Conservation (phyloP, 2,113 vertebrate species). For the Micronycteris hirsuta region DNA sequence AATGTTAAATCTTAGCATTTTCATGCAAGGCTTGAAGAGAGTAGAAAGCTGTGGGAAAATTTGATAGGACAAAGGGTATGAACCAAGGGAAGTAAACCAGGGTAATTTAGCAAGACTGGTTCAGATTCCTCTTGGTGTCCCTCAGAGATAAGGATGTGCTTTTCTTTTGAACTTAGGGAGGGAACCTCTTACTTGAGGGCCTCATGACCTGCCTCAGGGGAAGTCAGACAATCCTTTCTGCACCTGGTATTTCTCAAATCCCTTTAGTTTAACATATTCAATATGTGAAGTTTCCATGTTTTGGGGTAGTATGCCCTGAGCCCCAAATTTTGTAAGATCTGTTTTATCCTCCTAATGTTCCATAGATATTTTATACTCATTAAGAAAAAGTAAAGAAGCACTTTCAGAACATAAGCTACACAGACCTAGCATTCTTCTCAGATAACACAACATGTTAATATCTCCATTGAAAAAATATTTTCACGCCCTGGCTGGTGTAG, state of each 20-base stretch:
- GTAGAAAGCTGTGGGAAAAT: background rate
- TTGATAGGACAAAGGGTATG: background rate
- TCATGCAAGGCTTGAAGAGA: background rate
- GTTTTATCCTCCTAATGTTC: too few species aligned
- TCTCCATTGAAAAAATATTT: background rate
- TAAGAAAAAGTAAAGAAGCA: too few species aligned
- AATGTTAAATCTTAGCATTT: background rate
- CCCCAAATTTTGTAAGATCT: background rate
- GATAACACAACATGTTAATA: too few species aligned
- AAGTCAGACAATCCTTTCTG: background rate
- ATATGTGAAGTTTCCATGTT: background rate
- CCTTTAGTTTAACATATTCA: background rate
- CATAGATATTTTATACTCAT: too few species aligned
- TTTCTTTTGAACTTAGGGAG: background rate
- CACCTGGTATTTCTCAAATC: background rate
- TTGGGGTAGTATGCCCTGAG: background rate
- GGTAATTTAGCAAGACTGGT: background rate
- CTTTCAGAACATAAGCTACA: too few species aligned
- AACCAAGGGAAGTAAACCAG: background rate
- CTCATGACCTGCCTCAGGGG: background rate
- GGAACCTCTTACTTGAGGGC: background rate
- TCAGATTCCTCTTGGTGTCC: background rate
- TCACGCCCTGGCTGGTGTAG: too few species aligned
- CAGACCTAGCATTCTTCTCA: too few species aligned
- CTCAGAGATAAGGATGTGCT: background rate